Evolutionary conservation across 2,797 vertebrate species (phyloP), one percentile per base, ranked within the genome.

Genomic region (Poecilia velifera): DNA sequence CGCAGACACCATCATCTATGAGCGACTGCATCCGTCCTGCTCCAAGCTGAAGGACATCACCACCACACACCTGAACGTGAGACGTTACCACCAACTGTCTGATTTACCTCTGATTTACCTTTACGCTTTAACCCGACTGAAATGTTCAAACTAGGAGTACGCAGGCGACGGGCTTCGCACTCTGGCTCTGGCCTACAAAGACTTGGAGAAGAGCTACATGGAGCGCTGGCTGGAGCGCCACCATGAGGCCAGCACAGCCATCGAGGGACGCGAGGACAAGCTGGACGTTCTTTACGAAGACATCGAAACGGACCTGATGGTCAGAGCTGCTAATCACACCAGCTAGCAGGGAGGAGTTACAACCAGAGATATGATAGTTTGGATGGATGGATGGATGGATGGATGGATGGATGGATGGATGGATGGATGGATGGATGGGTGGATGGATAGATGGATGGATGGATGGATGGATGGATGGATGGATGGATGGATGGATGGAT

Each of bases 141-240:
- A 25, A 16, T n/a, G 2, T 79, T 3, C 0, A n/a, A 77, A 86
- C 41, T 62, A 99, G 98, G 97, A 97, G 74, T 99, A 97, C 91
- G 97, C 98, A 8, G 95, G 95, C 2, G 97, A 98, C 16, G 98
- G 98, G 55, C 94, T 99, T 72, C 97, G 97, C 55, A 99, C 98
- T 0, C 93, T 99, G 0, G 96, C 95, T 25, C 94, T 99, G 85
- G 97, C 97, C 80, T 98, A 97, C 82, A 97, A 97, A 86, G 94
- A 96, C 77, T 22, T 99, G 90, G 96, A 98, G 0, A 81, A 95
- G 76, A 47, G 7, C 0, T 96, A 95, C 83, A 95, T 97, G 85
- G 75, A 81, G 7, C 76, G 89, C 0, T 99, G 98, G 98, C 95
- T 47, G 80, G 74, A 36, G 59, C 96, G 96, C 36, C 97, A 98